Conservation (phyloP, 2,888 invertebrate genomes). For the Leptopterna dolabrata region DNA sequence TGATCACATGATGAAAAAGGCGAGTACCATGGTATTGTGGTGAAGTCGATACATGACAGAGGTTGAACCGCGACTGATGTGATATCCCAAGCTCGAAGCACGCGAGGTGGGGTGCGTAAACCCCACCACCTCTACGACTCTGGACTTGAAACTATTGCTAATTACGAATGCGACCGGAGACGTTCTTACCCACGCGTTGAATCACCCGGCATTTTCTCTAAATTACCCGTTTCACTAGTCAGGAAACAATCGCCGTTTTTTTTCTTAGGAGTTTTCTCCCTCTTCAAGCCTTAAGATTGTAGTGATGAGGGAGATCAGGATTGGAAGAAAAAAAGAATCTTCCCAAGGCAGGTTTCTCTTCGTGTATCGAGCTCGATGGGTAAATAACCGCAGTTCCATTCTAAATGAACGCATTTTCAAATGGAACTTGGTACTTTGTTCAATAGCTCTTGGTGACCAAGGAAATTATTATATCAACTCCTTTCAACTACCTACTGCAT, state of each 20-base stretch:
- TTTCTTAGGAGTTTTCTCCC: neutral
- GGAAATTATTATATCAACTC: too few relatives aligned
- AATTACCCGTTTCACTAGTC: conserved; percentile 16
- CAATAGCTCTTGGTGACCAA: neutral
- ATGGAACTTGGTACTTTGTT: neutral
- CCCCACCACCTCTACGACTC: neutral
- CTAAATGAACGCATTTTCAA: neutral
- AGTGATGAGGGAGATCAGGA: neutral
- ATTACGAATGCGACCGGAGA: conserved; percentile 40
- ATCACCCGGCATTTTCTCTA: conserved; percentile 34
- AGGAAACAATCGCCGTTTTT: conserved; percentile 34
- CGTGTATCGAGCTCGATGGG: neutral
- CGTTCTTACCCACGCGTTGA: conserved; percentile 43
- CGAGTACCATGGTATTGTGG: conserved; percentile 29
- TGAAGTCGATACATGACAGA: conserved; percentile 39
- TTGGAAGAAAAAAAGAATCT: neutral
- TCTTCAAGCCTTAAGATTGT: neutral
- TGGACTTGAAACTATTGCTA: conserved; percentile 12
- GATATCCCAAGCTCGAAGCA: conserved; percentile 19
- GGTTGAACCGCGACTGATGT: conserved; percentile 43
- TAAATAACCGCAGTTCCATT: neutral
- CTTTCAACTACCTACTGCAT: too few relatives aligned
- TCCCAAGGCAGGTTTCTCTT: conserved; percentile 2
- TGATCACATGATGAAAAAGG: neutral
- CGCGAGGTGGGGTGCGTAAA: conserved; percentile 28